Percentiles rank a stretch among this genome's conserved stretches.
Conservation (phyloP, 1,140 invertebrate genomes). For the Drosophila mauritiana region DNA sequence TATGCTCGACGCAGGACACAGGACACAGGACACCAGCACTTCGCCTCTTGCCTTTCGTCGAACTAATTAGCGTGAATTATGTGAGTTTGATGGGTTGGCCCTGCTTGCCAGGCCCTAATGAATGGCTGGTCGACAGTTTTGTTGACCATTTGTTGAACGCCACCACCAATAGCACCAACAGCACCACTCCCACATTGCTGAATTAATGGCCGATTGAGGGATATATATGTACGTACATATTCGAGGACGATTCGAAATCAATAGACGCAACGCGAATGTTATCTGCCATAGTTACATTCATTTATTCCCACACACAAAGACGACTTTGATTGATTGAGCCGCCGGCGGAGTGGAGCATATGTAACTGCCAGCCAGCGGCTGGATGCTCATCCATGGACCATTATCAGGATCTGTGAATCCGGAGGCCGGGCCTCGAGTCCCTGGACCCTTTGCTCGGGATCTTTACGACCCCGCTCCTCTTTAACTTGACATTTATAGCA, state of each 20-base stretch:
- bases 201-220: constrained; percentile 20
- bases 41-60: constrained; percentile 40
- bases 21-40: constrained; percentile 4
- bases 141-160: constrained; percentile 58
- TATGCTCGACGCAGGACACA: constrained; percentile 1
- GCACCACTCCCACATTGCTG: background rate
- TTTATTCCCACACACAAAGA: constrained; percentile 44
- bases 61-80: constrained; percentile 73
- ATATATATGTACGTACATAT: background rate
- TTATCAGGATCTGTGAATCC: background rate
- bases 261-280: constrained; percentile 45
- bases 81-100: constrained; percentile 56
- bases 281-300: constrained; percentile 55
- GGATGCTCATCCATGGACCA: constrained; percentile 1
- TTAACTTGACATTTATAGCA: constrained; percentile 80
- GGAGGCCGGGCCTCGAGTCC: background rate
- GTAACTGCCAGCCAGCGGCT: constrained; percentile 5
- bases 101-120: constrained; percentile 26
- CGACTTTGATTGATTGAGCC: constrained; percentile 76
- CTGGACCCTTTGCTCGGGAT: constrained; percentile 6
- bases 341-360: constrained; percentile 23
- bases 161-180: background rate
- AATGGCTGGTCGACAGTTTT: constrained; percentile 50
- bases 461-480: constrained; percentile 46
- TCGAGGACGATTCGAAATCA: background rate